Conservation (phyloP, 1,140 invertebrate species). For the Homarus americanus region DNA sequence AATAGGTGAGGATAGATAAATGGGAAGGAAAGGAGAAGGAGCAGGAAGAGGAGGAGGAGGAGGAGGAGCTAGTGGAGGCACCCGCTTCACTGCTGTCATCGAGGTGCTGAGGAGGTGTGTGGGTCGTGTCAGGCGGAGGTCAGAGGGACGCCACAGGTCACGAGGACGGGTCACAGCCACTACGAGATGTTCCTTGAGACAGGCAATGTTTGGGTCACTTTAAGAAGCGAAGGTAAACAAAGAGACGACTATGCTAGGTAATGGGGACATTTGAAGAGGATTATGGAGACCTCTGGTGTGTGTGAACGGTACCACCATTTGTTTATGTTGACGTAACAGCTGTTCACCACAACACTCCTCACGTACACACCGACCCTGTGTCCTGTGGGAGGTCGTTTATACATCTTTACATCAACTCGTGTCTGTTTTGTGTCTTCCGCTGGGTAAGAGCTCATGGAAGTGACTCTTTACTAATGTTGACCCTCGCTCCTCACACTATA, state of each 20-base stretch:
- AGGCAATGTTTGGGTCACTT: background rate
- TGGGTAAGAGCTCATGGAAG: too few relatives aligned
- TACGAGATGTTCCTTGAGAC: background rate
- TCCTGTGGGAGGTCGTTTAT: too few relatives aligned
- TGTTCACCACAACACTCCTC: too few relatives aligned
- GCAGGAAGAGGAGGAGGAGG: background rate
- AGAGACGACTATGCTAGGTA: background rate
- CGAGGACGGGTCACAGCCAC: conserved; percentile 22
- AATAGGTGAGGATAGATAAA: background rate
- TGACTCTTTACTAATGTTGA: too few relatives aligned
- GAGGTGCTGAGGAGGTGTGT: conserved; percentile 16
- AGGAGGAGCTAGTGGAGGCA: background rate
- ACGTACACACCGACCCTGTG: too few relatives aligned
- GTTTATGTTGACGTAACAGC: conserved; percentile 8
- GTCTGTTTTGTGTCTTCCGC: too few relatives aligned
- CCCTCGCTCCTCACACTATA: too few relatives aligned
- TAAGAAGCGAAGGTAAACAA: background rate
- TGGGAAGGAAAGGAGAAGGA: background rate
- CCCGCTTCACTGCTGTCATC: conserved; percentile 44
- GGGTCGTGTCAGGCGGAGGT: conserved; percentile 16
- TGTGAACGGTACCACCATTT: background rate
- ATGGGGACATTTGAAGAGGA: background rate
- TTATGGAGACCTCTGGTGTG: conserved; percentile 8
- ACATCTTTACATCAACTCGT: too few relatives aligned
- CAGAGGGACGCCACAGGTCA: conserved; percentile 15